Base-by-base conservation (phyloP, 2,797 vertebrate genomes). In the Hirundo rustica region DNA sequence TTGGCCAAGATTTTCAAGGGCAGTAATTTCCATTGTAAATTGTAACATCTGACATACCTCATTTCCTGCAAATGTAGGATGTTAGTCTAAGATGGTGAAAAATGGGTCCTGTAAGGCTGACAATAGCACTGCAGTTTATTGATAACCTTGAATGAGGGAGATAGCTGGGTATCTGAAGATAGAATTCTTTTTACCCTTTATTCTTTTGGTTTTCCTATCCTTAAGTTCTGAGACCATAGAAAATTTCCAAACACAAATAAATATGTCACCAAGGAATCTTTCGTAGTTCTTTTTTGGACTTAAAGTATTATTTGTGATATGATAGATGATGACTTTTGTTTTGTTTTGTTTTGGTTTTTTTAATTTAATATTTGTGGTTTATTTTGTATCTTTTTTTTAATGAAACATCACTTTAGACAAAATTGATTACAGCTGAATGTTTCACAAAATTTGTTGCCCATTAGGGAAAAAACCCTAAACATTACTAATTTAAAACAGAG, bases 391-490 rank as follows among this genome's bases (percentile, higher is more conserved):
- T 32, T 70, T 48, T 48, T 42, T 74, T 29, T 2, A 16, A 11
- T 47, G 29, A 82, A 93, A n/a, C 11, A 14, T 11, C 44, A 2
- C 7, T 65, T 64, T 87, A 60, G 7, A 50, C 1, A 50, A 8
- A 40, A 68, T 7, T 23, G 5, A 44, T 79, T 51, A 40, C 36
- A 20, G 4, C 1, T 85, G 21, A 70, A 70, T 16, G 7, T 51
- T 81, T 85, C 36, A 91, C 1, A 54, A 58, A 62, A 26, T 44
- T 40, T 48, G 2, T 72, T 78, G 6, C 4, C 44, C 4, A 6
- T 36, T 45, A 6, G 5, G 6, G 6, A 68, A 61, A 72, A 74
- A 53, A 0, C 0, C 2, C 4, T 71, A 19, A 67, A 26, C 6
- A 32, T 5, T 60, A 29, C 25, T 50, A 70, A 48, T 64, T 78